phyloP scores from a whole-genome alignment of 2,888 invertebrate genomes.

The Papilio elwesi region DNA sequence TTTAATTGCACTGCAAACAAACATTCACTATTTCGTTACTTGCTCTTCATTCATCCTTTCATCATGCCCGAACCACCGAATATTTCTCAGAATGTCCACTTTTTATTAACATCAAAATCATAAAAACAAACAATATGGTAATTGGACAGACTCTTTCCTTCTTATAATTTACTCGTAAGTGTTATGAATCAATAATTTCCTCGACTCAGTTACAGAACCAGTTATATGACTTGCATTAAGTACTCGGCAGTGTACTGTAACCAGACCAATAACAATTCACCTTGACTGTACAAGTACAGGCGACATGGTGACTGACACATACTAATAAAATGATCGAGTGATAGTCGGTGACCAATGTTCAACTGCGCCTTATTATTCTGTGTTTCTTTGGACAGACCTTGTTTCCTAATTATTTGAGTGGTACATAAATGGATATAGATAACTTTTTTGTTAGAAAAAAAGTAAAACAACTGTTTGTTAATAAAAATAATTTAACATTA shows the following conservation, averaged over 20 bases:
- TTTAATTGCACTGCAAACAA: no score
- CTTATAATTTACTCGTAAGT: no score
- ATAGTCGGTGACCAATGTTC: background rate
- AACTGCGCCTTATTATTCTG: background rate
- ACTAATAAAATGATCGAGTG: background rate
- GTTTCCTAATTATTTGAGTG: background rate
- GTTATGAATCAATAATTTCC: slow-evolving; percentile 45
- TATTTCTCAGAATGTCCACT: no score
- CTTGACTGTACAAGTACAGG: slow-evolving; percentile 63
- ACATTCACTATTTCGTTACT: no score
- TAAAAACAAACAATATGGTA: background rate
- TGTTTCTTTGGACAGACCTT: background rate
- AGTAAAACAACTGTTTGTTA: no score
- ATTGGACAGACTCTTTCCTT: no score
- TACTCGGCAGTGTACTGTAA: slow-evolving; percentile 48
- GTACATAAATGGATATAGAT: no score
- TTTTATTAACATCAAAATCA: no score
- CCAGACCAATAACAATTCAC: slow-evolving; percentile 70
- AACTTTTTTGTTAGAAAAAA: no score
- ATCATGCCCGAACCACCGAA: no score
- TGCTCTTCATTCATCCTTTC: no score
- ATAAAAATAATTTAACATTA: no score
- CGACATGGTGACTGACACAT: slow-evolving; percentile 21
- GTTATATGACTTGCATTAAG: slow-evolving; percentile 64
- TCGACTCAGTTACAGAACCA: slow-evolving; percentile 53